These are phyloP conservation scores for Eurystomus gularis DNA, from an alignment of 2,113 vertebrate genomes.

Conservation along the genomic window DNA sequence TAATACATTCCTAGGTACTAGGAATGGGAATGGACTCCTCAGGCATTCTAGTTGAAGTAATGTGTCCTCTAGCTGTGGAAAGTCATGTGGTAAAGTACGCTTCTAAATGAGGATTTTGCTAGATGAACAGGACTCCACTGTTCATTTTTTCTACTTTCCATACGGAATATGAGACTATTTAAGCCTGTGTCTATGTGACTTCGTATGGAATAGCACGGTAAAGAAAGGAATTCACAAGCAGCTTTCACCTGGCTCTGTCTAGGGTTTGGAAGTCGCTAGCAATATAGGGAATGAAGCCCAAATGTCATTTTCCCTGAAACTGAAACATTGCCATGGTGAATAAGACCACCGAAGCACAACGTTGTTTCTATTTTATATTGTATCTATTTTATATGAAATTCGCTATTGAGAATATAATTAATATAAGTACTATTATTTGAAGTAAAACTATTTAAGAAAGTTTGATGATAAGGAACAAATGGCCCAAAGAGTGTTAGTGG, in stretches of 20 bases:
- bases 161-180: background rate
- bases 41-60: background rate
- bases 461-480: accelerated
- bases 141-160: background rate
- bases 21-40: background rate
- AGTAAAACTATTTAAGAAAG: background rate
- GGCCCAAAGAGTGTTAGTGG: background rate
- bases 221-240: background rate
- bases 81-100: background rate
- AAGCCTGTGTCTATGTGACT: background rate
- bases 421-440: background rate
- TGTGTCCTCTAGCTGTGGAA: background rate
- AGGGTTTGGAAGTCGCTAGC: background rate
- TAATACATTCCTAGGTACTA: background rate
- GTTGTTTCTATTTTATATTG: background rate
- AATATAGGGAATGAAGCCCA: background rate
- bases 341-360: background rate
- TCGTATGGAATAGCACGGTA: background rate
- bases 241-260: background rate
- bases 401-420: background rate
- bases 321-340: background rate
- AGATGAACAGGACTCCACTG: background rate
- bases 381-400: background rate
- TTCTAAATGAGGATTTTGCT: background rate
- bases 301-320: background rate